Evolutionary conservation across 64 coral and sea anemone genomes (phyloP), one percentile per base, ranked within the genome.

Genomic region (Pachyseris speciosa): DNA sequence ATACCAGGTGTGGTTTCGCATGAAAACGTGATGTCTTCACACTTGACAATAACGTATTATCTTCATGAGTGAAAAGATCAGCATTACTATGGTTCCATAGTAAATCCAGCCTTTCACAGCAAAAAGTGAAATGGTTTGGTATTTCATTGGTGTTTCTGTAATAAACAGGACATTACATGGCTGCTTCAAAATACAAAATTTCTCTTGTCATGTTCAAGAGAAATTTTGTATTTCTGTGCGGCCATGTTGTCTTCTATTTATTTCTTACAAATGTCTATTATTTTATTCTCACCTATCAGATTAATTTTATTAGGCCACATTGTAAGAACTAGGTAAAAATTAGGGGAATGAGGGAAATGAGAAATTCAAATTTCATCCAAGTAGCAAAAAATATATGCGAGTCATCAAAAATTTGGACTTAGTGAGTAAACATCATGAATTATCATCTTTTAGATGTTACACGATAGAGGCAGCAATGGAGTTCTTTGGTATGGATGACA

Each of bases 401-500:
- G 20, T 61, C n/a, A 61, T 61, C 57, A 61, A 61, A 61, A 61
- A 61, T 61, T 61, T 61, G 3, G 20, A 61, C 58, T 61, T 61
- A 24, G 58, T n/a, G 58, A 61, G 58, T 61, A 61, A 61, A 61
- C 58, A 61, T 61, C 58, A 26, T 61, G 20, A 61, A 61, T 24
- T 25, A n/a, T 20, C 52, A 20, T 61, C 58, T 61, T 61, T 61
- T 61, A 61, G 24, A 24, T 61, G 58, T 61, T 61, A 61, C 58
- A 61, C 58, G n/a, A 26, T 61, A 61, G 58, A 61, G 58, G 58
- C 58, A 5, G 22, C 58, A 26, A 61, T 61, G 58, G 58, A 61
- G 58, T 61, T 61, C 58, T 61, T 61, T 9, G 58, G 58, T 61
- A 61, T 61, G 58, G 58, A 61, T 61, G 58, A 61, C 58, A 27